Percentiles rank a stretch among this genome's conserved stretches.
These are phyloP conservation scores for Apotomis betuletana DNA, from an alignment of 2,888 invertebrate species.

Conservation along the genomic window DNA sequence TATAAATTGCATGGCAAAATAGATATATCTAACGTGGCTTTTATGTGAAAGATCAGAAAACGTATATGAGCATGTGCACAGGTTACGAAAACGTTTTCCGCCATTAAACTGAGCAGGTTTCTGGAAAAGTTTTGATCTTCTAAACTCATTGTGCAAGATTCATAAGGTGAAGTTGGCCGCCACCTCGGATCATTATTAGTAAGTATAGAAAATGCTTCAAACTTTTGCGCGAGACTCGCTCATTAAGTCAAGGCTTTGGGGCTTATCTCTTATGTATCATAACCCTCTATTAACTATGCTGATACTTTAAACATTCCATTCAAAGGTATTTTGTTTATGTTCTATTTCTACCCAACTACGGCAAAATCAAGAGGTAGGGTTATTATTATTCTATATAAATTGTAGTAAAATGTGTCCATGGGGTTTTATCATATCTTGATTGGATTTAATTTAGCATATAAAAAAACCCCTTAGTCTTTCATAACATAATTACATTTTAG, in stretches of 20 bases:
- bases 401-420: no score
- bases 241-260: slow-evolving; percentile 17
- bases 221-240: slow-evolving; percentile 11
- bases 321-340: no score
- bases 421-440: no score
- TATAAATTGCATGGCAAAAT: no score
- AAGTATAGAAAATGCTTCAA: slow-evolving; percentile 16
- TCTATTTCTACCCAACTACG: no score
- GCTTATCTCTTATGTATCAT: slow-evolving; percentile 5
- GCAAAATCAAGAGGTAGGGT: no score
- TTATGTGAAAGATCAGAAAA: no score
- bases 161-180: slow-evolving; percentile 21
- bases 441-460: no score
- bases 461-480: no score
- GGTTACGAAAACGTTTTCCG: neutral
- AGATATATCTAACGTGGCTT: no score
- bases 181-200: slow-evolving; percentile 31
- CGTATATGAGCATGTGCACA: neutral
- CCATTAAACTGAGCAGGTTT: neutral
- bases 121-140: slow-evolving; percentile 22
- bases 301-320: neutral
- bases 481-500: no score
- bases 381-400: no score
- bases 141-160: slow-evolving; percentile 16
- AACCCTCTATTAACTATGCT: slow-evolving; percentile 14